Percentiles rank a stretch among this genome's conserved stretches.
Conservation (phyloP, 2,888 invertebrate genomes). For the Sarcophaga caerulescens region DNA sequence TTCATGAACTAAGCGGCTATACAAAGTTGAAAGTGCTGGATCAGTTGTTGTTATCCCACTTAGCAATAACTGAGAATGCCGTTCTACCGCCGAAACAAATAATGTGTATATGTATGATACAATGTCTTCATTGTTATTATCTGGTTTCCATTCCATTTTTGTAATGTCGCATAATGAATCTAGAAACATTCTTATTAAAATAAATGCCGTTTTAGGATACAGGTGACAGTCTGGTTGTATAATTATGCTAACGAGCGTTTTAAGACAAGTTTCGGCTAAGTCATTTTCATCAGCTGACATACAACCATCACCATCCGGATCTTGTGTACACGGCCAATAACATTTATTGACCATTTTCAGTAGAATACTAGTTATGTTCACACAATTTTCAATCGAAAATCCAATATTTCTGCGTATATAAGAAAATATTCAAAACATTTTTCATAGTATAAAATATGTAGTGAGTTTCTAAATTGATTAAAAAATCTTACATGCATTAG, state of each 20-base stretch:
- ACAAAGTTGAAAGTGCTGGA: constrained; percentile 82
- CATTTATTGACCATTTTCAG: constrained; percentile 81
- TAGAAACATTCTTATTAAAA: constrained; percentile 84
- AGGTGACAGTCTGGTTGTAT: constrained; percentile 85
- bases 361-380: constrained; percentile 79
- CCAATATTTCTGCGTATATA: constrained; percentile 75
- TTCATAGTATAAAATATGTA: too few species aligned
- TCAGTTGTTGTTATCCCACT: constrained; percentile 78
- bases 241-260: constrained; percentile 83
- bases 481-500: too few species aligned
- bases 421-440: neutral
- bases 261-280: constrained; percentile 84
- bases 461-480: too few species aligned
- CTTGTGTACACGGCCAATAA: constrained; percentile 80
- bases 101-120: constrained; percentile 86
- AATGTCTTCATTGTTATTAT: constrained; percentile 84
- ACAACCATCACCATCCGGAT: constrained; percentile 82
- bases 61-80: constrained; percentile 84
- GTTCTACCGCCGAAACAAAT: constrained; percentile 87
- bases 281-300: constrained; percentile 83
- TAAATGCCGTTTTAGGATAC: constrained; percentile 83
- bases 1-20: constrained; percentile 85
- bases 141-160: constrained; percentile 82
- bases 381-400: constrained; percentile 79
- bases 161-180: constrained; percentile 83